Conservation (phyloP, 2,113 vertebrate genomes). For the Grammomys surdaster region DNA sequence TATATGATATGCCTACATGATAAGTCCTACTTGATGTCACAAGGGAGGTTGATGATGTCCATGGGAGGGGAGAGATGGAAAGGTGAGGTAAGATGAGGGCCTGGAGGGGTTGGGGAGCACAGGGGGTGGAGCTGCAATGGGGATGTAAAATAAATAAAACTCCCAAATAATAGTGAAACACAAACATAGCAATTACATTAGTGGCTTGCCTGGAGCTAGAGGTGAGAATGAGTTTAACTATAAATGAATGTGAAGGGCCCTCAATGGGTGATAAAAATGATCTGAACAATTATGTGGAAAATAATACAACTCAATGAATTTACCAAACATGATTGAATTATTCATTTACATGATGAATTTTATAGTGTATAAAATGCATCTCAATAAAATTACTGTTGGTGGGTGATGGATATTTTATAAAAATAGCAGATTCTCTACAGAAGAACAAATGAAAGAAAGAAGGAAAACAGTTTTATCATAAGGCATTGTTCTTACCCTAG, state of each 20-base stretch:
- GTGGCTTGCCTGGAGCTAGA: background rate
- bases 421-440: background rate
- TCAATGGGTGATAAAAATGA: background rate
- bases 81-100: no score
- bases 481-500: background rate
- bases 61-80: no score
- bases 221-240: background rate
- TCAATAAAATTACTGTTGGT: background rate
- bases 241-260: background rate
- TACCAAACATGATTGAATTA: background rate
- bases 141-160: no score
- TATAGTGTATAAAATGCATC: background rate
- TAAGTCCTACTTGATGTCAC: no score
- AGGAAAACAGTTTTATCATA: background rate
- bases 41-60: no score
- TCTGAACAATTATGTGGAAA: background rate
- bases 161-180: background rate
- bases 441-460: background rate
- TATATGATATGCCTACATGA: no score
- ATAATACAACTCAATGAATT: conserved; percentile 33
- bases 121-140: no score
- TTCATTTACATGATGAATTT: background rate
- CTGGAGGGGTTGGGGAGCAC: no score
- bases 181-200: background rate
- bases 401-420: background rate